Conservation (phyloP, 2,113 vertebrate genomes). For the Cyphomyrus discorhynchus region DNA sequence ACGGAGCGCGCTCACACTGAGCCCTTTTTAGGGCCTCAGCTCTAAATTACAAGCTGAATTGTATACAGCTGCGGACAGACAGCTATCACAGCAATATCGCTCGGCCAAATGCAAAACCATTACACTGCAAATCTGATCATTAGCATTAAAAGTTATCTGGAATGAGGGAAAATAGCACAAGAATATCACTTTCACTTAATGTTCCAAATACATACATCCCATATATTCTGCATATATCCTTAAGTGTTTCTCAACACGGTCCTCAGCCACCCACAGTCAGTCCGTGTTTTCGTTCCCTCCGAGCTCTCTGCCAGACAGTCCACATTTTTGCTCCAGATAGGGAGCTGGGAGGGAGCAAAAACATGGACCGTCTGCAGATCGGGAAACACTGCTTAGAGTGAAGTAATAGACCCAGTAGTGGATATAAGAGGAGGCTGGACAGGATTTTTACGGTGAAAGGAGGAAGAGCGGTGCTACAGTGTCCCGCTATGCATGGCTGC, state of each 20-base stretch:
- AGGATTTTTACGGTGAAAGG: not conserved
- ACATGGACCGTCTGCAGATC: not conserved
- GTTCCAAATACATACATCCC: not conserved
- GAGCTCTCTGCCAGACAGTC: not conserved
- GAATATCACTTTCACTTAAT: not conserved
- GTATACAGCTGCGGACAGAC: not conserved
- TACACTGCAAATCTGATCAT: not conserved
- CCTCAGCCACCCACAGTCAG: not conserved
- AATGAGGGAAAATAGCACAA: not conserved
- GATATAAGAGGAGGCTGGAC: not conserved
- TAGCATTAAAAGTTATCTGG: not conserved
- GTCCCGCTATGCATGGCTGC: conserved; percentile 20
- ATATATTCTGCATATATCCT: not conserved
- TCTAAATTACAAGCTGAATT: not conserved
- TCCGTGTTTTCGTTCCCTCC: not conserved
- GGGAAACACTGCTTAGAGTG: not conserved
- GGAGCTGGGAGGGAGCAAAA: not conserved
- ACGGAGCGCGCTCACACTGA: not conserved
- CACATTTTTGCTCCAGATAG: not conserved
- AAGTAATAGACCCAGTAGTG: not conserved
- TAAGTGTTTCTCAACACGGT: not conserved
- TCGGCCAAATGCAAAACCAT: not conserved
- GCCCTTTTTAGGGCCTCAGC: not conserved
- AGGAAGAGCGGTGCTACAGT: not conserved
- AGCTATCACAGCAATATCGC: not conserved